Evolutionary conservation across 2,797 vertebrate genomes (phyloP), one percentile per base, ranked within the genome.

Genomic region (Megaceryle alcyon): DNA sequence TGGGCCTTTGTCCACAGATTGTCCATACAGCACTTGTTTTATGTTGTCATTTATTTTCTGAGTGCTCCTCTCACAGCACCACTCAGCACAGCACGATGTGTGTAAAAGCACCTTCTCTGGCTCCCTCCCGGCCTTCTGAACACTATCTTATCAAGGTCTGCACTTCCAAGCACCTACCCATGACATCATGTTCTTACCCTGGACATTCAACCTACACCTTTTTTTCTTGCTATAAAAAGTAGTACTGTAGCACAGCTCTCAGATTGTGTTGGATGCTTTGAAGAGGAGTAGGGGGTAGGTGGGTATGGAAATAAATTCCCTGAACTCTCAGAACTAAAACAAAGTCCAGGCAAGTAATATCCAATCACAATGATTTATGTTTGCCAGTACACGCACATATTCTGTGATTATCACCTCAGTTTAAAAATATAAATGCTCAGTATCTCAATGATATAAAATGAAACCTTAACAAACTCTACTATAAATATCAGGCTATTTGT

Each of bases 291-390:
- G 8, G 4, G 28, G 12, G 8, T 22, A 41, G 39, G 39, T 14
- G 14, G 48, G 51, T 13, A 14, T 28, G 49, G 21, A 39, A 16
- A 26, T 19, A 25, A 37, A 4, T 20, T 16, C 14, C 12, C 7
- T 8, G 1, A 72, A 68, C 19, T 3, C 4, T 31, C 43, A 66
- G 20, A 60, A 68, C 10, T 28, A 68, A 60, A 71, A 6, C 4
- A 70, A 87, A 73, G 3, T 3, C 14, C 46, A 39, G 77, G 51
- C 4, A 54, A 64, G 8, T 37, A 60, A 76, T 70, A 56, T 18
- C 4, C 20, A n/a, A 3, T 25, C 28, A 14, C 35, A 0, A 0
- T 8, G 6, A 8, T 33, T 85, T 73, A 56, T 0, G 9, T 80
- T 43, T 80, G 12, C 14, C 39, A 39, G 39, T 44, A 26, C 14